Conservation (phyloP, 2,888 invertebrate species). For the Caenorhabditis sp. region DNA sequence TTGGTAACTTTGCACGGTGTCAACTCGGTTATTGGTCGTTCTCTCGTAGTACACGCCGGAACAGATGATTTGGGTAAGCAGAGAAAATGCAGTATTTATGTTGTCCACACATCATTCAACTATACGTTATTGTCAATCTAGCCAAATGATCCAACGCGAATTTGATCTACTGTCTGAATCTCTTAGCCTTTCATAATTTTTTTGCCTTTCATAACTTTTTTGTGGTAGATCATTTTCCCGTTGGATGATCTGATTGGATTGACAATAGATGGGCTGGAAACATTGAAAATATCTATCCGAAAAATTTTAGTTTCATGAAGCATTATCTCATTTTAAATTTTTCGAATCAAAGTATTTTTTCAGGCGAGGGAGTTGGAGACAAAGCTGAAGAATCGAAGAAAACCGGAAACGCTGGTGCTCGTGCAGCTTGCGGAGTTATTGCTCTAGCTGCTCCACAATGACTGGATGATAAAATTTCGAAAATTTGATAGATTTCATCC, state of each 20-base stretch:
- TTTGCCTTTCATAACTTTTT: no score
- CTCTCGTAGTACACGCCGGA: conserved; percentile 70
- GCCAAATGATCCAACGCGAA: no score
- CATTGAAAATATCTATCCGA: no score
- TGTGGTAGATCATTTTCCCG: no score
- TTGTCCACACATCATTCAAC: no score
- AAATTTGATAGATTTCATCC: background rate
- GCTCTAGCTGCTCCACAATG: conserved; percentile 47
- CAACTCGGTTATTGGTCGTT: conserved; percentile 66
- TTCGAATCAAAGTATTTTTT: conserved; percentile 8
- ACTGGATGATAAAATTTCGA: conserved; percentile 3
- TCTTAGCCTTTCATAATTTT: no score
- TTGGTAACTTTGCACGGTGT: conserved; percentile 59
- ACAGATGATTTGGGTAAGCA: conserved; percentile 44
- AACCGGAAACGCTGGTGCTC: conserved; percentile 72
- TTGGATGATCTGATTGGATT: no score
- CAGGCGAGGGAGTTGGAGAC: conserved; percentile 63
- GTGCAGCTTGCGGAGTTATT: conserved; percentile 71
- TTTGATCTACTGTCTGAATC: no score
- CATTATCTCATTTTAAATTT: no score
- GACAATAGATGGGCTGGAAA: no score
- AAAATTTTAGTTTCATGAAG: no score
- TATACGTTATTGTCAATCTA: no score
- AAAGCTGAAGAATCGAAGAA: conserved; percentile 69
- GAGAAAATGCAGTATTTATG: background rate